A percentile compares a stretch with the other conserved stretches of the same genome.
These are phyloP conservation scores for Lypha dubia DNA, from an alignment of 2,888 invertebrate species.

Conservation along the genomic window DNA sequence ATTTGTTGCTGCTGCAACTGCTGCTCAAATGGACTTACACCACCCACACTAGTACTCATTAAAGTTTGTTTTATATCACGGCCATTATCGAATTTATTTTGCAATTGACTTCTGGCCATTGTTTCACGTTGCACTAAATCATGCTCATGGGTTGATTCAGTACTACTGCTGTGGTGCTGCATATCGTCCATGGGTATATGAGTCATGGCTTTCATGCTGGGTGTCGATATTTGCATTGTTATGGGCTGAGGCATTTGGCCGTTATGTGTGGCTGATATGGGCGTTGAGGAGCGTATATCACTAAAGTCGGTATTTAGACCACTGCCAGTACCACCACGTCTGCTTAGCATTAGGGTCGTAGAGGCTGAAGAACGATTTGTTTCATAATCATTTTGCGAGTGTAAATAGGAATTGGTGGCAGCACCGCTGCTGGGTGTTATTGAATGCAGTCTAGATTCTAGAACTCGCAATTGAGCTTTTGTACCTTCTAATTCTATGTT, in stretches of 20 bases:
- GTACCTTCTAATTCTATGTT: slow-evolving; percentile 93
- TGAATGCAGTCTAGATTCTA: slow-evolving; percentile 85
- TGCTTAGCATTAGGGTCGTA: slow-evolving; percentile 80
- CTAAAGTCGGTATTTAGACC: slow-evolving; percentile 74
- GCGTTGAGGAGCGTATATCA: slow-evolving; percentile 74
- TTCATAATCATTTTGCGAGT: slow-evolving; percentile 81
- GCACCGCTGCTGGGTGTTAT: slow-evolving; percentile 83
- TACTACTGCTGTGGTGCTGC: slow-evolving; percentile 85
- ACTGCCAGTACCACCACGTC: slow-evolving; percentile 76
- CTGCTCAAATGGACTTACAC: slow-evolving; percentile 77
- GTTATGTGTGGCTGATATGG: slow-evolving; percentile 68
- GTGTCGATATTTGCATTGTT: slow-evolving; percentile 83
- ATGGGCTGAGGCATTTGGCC: slow-evolving; percentile 76
- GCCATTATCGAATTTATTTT: slow-evolving; percentile 55
- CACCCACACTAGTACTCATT: slow-evolving; percentile 80
- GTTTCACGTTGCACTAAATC: slow-evolving; percentile 73
- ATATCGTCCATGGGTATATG: slow-evolving; percentile 85
- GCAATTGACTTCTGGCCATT: slow-evolving; percentile 49
- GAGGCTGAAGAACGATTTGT: slow-evolving; percentile 81
- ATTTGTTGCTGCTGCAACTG: slow-evolving; percentile 73
- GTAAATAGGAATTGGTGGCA: slow-evolving; percentile 80
- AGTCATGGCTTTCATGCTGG: slow-evolving; percentile 86
- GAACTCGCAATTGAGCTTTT: slow-evolving; percentile 89
- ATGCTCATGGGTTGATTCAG: slow-evolving; percentile 87
- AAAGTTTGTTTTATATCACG: slow-evolving; percentile 67